Evolutionary conservation across 2,888 invertebrate genomes (phyloP).

Genomic region (Cistogaster globosa): DNA sequence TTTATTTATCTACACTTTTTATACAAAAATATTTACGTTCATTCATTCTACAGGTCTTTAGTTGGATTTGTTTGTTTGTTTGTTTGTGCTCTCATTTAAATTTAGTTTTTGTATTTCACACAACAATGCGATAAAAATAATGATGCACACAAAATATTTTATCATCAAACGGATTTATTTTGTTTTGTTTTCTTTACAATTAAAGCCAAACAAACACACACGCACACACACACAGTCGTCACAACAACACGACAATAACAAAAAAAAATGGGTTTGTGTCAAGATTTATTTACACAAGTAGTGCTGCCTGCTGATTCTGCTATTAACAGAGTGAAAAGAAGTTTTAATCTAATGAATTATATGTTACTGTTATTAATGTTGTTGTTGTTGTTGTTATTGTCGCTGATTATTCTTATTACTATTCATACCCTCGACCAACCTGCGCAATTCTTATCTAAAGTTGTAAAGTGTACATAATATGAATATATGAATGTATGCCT

Average conservation of each 20-base stretch:
- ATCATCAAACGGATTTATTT: slow-evolving; percentile 45
- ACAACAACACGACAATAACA: slow-evolving; percentile 5
- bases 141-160: slow-evolving; percentile 39
- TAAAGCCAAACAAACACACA: slow-evolving; percentile 15
- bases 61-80: background rate
- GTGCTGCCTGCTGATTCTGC: slow-evolving; percentile 11
- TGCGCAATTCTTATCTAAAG: slow-evolving; percentile 65
- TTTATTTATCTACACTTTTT: background rate
- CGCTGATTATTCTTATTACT: slow-evolving; percentile 28
- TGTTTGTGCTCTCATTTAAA: slow-evolving; percentile 24
- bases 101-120: slow-evolving; percentile 27
- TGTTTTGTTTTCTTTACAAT: slow-evolving; percentile 17
- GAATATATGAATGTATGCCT: background rate
- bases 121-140: slow-evolving; percentile 44
- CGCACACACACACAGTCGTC: background rate
- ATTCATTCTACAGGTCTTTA: no score
- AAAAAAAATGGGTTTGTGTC: background rate
- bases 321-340: background rate
- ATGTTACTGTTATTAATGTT: slow-evolving; percentile 12
- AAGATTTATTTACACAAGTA: slow-evolving; percentile 15
- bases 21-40: background rate
- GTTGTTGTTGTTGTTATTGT: slow-evolving; percentile 5
- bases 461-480: slow-evolving; percentile 16
- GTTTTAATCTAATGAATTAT: slow-evolving; percentile 43
- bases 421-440: slow-evolving; percentile 62